Percentiles rank a stretch among this genome's conserved stretches.
phyloP scores from a whole-genome alignment of 1,140 invertebrate species.

The Ridgeia piscesae region DNA sequence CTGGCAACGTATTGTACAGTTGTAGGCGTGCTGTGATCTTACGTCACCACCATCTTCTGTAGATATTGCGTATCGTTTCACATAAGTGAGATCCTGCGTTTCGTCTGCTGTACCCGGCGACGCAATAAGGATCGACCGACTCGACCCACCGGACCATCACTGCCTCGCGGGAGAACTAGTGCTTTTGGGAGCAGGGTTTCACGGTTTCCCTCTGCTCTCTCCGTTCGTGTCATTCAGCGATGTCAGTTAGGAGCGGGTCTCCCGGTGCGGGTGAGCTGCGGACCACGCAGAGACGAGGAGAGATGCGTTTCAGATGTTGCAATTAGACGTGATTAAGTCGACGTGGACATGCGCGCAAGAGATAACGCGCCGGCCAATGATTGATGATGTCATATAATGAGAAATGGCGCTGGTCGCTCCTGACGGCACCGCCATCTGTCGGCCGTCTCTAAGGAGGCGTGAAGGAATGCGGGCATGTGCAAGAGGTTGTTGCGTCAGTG shows the following conservation, averaged over 20 bases:
- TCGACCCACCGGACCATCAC: background rate
- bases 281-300: background rate
- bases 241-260: background rate
- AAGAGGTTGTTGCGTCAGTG: background rate
- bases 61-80: too few relatives aligned
- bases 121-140: background rate
- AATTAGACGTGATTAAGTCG: background rate
- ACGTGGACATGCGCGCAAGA: background rate
- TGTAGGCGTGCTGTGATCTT: too few relatives aligned
- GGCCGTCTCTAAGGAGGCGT: background rate
- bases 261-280: background rate
- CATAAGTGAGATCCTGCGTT: too few relatives aligned
- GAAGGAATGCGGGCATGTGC: background rate
- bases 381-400: slow-evolving; percentile 6
- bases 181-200: background rate
- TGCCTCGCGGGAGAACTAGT: background rate
- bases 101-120: background rate
- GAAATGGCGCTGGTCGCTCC: background rate
- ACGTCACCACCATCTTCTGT: too few relatives aligned
- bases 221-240: background rate
- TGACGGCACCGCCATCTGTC: background rate
- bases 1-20: too few relatives aligned
- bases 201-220: background rate
- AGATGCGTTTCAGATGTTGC: background rate
- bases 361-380: background rate